These are phyloP conservation scores for Uloborus plumipes DNA, from an alignment of 2,888 invertebrate genomes.

Conservation along the genomic window DNA sequence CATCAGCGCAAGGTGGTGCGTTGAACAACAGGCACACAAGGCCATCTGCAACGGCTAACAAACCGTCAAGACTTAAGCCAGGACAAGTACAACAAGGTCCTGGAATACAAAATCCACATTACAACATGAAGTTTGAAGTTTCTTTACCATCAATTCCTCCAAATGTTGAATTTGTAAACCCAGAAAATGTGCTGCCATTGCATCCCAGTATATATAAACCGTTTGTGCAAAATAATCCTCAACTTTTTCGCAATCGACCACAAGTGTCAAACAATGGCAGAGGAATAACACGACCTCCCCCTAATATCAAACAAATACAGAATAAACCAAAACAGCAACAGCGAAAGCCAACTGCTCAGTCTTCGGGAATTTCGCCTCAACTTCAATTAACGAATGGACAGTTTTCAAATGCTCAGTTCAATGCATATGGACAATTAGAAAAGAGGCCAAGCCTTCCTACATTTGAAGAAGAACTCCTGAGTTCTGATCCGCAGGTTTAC, in stretches of 20 bases:
- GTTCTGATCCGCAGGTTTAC: conserved; percentile 41
- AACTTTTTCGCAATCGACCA: conserved; percentile 13
- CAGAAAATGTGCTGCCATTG: conserved; percentile 48
- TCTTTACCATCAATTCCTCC: conserved; percentile 36
- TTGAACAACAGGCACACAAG: conserved; percentile 13
- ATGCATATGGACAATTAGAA: conserved; percentile 18
- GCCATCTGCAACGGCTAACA: conserved; percentile 3
- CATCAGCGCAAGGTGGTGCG: conserved; percentile 24
- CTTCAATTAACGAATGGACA: conserved; percentile 3
- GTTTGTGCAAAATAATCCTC: conserved; percentile 45
- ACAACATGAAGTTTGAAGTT: conserved; percentile 45
- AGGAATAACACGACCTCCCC: too few relatives aligned
- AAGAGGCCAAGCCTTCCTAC: conserved; percentile 8
- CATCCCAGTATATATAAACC: conserved; percentile 54
- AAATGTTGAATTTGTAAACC: conserved; percentile 53
- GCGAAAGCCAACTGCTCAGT: neutral
- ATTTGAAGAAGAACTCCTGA: conserved; percentile 20
- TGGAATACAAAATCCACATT: conserved; percentile 30
- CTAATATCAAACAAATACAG: too few relatives aligned
- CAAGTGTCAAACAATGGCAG: too few relatives aligned
- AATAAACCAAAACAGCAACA: neutral
- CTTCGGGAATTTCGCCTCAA: neutral
- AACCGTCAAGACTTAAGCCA: conserved; percentile 7
- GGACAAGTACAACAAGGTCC: conserved; percentile 33
- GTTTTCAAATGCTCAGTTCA: conserved; percentile 17